Evolutionary conservation across 2,888 invertebrate species (phyloP), one percentile per base, ranked within the genome.

Genomic region (Litoditis marina): DNA sequence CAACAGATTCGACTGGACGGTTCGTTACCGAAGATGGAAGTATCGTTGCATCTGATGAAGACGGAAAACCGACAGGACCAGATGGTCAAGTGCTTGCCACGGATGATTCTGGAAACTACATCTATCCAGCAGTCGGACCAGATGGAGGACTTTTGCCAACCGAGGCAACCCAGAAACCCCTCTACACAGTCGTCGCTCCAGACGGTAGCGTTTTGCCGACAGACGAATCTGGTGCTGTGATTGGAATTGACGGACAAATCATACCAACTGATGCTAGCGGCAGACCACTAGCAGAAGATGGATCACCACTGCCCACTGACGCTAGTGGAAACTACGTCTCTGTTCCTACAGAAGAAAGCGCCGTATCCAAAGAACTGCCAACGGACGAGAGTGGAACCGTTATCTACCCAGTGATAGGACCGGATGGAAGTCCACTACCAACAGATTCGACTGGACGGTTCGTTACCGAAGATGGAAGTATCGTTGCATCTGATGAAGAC

Each of bases 241-340:
- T 59, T 27, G 52, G 30, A 28, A 7, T 34, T 58, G 31, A 34
- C 36, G 2, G 28, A 31, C 2, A n/a, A n/a, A n/a, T n/a, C n/a
- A n/a, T n/a, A n/a, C n/a, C n/a, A n/a, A n/a, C 63, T n/a, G 61
- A 74, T 34, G 74, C 68, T 4, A 39, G 62, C 30, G 73, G 66
- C 28, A 51, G 52, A 8, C 1, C 74, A 25, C 30, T 53, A 22
- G 34, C 34, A n/a, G 32, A 49, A n/a, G 52, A 67, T 44, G 67
- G 65, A 19, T 5, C 25, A 19, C 65, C 62, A 13, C 54, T 71
- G 16, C 49, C 66, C 0, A 72, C 72, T 16, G 72, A 70, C 42
- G 60, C 60, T 3, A 59, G n/a, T 47, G 63, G 64, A 25, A 52
- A 51, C 32, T 61, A 47, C 42, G 59, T 72, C 16, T 60, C 50